A percentile compares a stretch with the other conserved stretches of the same genome.
phyloP scores from a whole-genome alignment of 2,797 vertebrate species.

The Peromyscus aztecus region DNA sequence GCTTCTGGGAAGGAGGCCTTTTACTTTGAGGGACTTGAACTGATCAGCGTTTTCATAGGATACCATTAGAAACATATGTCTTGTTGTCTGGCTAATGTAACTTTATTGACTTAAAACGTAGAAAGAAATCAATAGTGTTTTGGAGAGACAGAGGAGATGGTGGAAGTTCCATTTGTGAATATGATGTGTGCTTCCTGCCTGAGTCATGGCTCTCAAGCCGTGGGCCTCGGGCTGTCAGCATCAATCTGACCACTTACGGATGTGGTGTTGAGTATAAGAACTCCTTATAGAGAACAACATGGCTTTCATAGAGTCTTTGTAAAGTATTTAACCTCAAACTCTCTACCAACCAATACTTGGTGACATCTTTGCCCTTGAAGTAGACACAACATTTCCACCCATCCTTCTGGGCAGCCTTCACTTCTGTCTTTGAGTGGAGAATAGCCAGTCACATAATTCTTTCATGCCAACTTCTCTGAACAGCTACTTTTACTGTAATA shows the following conservation, averaged over 20 bases:
- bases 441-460: background rate
- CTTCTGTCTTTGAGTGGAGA: background rate
- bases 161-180: background rate
- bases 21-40: constrained; percentile 16
- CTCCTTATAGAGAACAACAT: background rate
- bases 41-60: constrained; percentile 26
- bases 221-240: background rate
- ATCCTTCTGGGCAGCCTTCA: background rate
- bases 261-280: background rate
- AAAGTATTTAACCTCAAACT: background rate
- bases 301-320: background rate
- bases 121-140: constrained; percentile 61
- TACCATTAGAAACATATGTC: background rate
- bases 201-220: background rate
- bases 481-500: background rate
- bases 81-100: constrained; percentile 41
- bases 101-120: constrained; percentile 57
- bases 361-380: background rate
- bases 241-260: background rate
- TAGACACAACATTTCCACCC: background rate
- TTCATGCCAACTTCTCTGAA: constrained; percentile 25
- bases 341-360: background rate
- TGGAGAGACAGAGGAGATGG: background rate
- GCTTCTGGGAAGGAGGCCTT: constrained; percentile 65
- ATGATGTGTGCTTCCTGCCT: background rate